Evolutionary conservation across 2,888 invertebrate species (phyloP).

Genomic region (Lycocerus yunnanus): DNA sequence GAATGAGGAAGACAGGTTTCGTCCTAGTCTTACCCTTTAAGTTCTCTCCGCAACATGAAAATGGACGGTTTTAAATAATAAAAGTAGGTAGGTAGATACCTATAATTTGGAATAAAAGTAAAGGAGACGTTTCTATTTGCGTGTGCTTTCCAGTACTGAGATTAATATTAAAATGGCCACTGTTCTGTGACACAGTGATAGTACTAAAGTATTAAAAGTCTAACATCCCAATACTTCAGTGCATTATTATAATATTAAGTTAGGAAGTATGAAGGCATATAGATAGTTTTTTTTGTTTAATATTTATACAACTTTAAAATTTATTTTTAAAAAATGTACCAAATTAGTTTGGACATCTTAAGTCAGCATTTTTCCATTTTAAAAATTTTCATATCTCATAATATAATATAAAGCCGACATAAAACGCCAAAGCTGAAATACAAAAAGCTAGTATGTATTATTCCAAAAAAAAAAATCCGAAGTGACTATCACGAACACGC

Average conservation of each 20-base stretch:
- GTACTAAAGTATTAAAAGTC: conserved; percentile 58
- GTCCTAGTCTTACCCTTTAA: background rate
- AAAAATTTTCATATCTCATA: background rate
- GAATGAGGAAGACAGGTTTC: background rate
- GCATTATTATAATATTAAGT: conserved; percentile 56
- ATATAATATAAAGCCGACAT: conserved; percentile 7
- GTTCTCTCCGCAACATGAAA: background rate
- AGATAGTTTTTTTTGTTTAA: conserved; percentile 51
- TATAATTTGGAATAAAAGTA: background rate
- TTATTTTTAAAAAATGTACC: conserved; percentile 43
- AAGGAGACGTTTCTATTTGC: conserved; percentile 15
- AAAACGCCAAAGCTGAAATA: conserved; percentile 44
- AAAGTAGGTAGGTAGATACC: background rate
- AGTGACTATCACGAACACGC: conserved; percentile 53
- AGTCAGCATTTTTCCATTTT: background rate
- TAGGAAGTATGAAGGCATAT: conserved; percentile 59
- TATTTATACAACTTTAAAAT: conserved; percentile 53
- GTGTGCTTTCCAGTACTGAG: conserved; percentile 46
- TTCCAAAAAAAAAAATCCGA: conserved; percentile 30
- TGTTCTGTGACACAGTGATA: conserved; percentile 53
- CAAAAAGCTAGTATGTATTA: conserved; percentile 44
- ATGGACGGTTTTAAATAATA: background rate
- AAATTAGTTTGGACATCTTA: conserved; percentile 27
- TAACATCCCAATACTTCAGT: conserved; percentile 59
- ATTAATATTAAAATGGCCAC: conserved; percentile 56